These are phyloP conservation scores for Pheosia tremula DNA, from an alignment of 2,888 invertebrate species.

Conservation along the genomic window DNA sequence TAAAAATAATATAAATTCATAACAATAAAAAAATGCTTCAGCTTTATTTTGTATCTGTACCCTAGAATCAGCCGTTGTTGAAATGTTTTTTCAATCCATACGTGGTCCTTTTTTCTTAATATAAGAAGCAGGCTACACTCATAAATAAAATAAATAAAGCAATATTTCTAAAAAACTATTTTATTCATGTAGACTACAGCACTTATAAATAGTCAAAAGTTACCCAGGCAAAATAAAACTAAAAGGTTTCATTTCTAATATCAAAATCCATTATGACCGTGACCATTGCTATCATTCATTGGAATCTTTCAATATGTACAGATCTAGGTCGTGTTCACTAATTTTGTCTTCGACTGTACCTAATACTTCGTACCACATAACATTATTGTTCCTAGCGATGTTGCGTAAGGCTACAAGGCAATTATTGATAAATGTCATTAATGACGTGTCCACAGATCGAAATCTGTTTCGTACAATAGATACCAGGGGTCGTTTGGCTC, in stretches of 20 bases:
- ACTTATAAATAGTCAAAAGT: no score
- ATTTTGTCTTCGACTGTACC: conserved; percentile 19
- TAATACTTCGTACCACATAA: conserved; percentile 17
- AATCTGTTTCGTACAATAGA: conserved; percentile 44
- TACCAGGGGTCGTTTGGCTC: conserved; percentile 23
- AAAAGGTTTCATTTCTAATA: conserved; percentile 30
- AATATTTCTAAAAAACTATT: no score
- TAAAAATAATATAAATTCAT: neutral
- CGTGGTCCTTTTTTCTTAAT: no score
- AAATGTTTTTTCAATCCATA: no score
- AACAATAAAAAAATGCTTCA: neutral
- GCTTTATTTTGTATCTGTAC: neutral
- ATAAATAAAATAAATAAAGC: no score
- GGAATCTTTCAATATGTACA: conserved; percentile 29
- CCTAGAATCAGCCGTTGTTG: no score
- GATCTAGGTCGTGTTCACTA: conserved; percentile 33
- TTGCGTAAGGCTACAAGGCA: conserved; percentile 62
- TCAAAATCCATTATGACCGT: conserved; percentile 28
- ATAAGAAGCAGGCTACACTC: no score
- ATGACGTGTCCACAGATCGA: conserved; percentile 50
- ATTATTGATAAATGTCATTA: conserved; percentile 70
- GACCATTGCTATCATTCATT: conserved; percentile 31
- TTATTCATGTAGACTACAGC: no score
- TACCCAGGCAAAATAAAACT: neutral
- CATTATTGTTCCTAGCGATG: conserved; percentile 60